Evolutionary conservation across 2,888 invertebrate genomes (phyloP).

Genomic region (Leptinotarsa tumamoca): DNA sequence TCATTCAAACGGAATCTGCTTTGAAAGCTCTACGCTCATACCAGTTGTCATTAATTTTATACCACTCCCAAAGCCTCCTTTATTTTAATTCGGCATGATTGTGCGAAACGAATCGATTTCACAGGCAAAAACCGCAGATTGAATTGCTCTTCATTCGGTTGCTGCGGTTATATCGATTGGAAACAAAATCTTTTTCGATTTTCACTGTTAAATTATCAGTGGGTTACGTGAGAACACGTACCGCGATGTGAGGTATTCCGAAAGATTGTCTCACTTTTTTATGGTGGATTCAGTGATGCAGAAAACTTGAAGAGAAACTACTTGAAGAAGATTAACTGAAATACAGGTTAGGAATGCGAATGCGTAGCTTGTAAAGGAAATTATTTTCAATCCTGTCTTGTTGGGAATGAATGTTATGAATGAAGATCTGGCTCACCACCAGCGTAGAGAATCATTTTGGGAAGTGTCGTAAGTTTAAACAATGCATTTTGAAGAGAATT

Average conservation of each 20-base stretch:
- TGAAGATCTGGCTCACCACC: not conserved
- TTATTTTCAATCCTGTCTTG: too few species aligned
- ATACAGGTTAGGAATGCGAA: not conserved
- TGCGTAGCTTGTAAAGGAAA: too few species aligned
- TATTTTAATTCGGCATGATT: slow-evolving; percentile 34
- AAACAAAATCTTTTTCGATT: slow-evolving; percentile 46
- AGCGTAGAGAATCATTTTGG: too few species aligned
- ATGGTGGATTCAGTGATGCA: not conserved
- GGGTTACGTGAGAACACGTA: slow-evolving; percentile 42
- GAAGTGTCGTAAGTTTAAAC: too few species aligned
- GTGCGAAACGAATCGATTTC: slow-evolving; percentile 45
- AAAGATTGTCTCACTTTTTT: slow-evolving; percentile 4
- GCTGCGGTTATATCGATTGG: slow-evolving; percentile 44
- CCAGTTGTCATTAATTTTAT: slow-evolving; percentile 26
- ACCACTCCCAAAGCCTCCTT: slow-evolving; percentile 14
- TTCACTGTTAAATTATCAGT: slow-evolving; percentile 42
- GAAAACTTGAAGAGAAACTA: slow-evolving; percentile 5
- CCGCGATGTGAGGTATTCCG: not conserved
- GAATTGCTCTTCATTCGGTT: slow-evolving; percentile 36
- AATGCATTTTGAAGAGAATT: too few species aligned
- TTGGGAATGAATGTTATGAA: not conserved
- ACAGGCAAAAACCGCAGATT: slow-evolving; percentile 39
- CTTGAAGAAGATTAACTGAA: not conserved
- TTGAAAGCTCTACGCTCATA: not conserved
- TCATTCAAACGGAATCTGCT: not conserved